These are phyloP conservation scores for Myotis findleyi DNA, from an alignment of 2,797 vertebrate genomes.

Conservation along the genomic window DNA sequence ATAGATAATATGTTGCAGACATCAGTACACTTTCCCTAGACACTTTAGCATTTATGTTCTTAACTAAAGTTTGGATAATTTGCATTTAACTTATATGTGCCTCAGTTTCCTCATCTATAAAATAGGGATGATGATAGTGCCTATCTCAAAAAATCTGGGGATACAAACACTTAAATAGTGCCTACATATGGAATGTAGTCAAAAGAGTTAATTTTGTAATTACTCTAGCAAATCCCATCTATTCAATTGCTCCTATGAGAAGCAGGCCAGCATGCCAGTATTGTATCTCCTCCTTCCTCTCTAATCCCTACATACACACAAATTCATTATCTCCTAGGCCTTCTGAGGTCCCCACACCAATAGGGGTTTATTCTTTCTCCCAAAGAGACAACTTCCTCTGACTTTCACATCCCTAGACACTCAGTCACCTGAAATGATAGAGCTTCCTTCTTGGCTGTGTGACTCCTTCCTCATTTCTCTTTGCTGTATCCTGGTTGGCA, in stretches of 20 bases:
- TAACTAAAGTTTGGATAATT: not conserved
- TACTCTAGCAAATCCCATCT: not conserved
- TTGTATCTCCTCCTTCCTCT: not conserved
- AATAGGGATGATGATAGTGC: not conserved
- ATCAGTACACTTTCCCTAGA: not conserved
- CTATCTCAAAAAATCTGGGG: not conserved
- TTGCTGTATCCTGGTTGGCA: not conserved
- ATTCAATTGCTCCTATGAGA: not conserved
- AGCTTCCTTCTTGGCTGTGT: not conserved
- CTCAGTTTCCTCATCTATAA: conserved; percentile 19
- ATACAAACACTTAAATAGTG: not conserved
- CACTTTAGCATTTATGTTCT: not conserved
- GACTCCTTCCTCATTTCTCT: conserved; percentile 31
- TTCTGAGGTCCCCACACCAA: not conserved
- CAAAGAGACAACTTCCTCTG: conserved; percentile 32
- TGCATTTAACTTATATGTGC: conserved; percentile 14
- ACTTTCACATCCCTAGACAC: not conserved
- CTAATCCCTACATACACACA: not conserved
- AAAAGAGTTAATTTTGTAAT: conserved; percentile 10
- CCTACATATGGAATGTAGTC: not conserved
- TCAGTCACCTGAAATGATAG: conserved; percentile 22
- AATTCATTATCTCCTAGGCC: not conserved
- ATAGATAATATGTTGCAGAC: not conserved
- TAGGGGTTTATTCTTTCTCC: not conserved
- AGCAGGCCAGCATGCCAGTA: not conserved